These are phyloP conservation scores for Saguinus imperator DNA, from an alignment of 2,113 vertebrate genomes.

Conservation along the genomic window DNA sequence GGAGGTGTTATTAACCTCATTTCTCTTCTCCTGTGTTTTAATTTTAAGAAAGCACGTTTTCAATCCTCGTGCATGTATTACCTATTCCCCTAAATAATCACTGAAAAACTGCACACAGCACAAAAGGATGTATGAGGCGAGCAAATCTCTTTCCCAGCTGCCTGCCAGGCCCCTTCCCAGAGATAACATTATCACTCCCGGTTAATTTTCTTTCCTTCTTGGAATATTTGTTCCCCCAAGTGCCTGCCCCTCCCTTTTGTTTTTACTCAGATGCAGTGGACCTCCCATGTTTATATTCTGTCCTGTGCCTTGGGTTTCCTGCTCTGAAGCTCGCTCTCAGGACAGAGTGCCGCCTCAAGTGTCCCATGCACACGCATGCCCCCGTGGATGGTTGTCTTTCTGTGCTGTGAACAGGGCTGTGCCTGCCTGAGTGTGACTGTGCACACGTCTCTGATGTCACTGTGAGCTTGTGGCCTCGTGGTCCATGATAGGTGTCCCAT, in stretches of 20 bases:
- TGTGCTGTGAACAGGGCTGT: neutral
- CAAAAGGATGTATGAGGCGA: too few relatives aligned
- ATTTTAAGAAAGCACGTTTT: neutral
- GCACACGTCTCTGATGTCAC: neutral
- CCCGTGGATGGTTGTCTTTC: fast-evolving
- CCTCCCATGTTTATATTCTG: neutral
- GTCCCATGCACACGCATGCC: fast-evolving
- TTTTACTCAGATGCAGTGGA: neutral
- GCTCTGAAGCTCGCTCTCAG: neutral
- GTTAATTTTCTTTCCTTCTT: neutral
- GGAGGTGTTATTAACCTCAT: constrained; percentile 26
- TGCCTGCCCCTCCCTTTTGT: neutral
- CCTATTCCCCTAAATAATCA: neutral
- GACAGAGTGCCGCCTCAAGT: fast-evolving
- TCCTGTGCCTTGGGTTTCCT: neutral
- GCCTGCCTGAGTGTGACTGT: fast-evolving
- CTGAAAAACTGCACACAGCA: fast-evolving
- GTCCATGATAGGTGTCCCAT: fast-evolving
- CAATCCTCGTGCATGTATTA: neutral
- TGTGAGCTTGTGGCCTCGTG: neutral
- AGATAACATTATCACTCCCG: neutral
- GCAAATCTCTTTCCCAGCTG: neutral
- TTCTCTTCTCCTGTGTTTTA: neutral
- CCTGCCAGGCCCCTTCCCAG: neutral
- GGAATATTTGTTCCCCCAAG: fast-evolving